Evolutionary conservation across 2,888 invertebrate genomes (phyloP), one percentile per base, ranked within the genome.

Genomic region (Neoaliturus tenellus): DNA sequence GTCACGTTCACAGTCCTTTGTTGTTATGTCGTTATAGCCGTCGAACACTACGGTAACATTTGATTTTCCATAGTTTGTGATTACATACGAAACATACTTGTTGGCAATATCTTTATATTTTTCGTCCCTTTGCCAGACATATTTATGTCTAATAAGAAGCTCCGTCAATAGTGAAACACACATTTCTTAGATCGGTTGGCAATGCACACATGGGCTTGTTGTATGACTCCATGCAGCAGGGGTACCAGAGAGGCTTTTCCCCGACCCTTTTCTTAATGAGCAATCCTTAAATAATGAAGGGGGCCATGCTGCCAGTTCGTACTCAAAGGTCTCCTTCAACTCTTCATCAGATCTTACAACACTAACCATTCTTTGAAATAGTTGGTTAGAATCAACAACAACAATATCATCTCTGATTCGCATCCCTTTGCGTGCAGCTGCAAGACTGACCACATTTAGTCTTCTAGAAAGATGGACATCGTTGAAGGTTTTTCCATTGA

Each of bases 321-420:
- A 87, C 80, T 85, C 81, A 12, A 88, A 84, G 80, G 83, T 80
- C 23, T 82, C 58, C 67, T 84, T 85, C 33, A 86, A 80, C 8
- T 85, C 85, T 55, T 85, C 84, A 80, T 88, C 84, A n/a, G 81
- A 85, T 25, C 83, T 71, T 67, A 67, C 5, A 28, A 67, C 67
- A 33, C 67, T 12, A 33, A 67, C 86, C 44, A 89, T 87, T 81
- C 87, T 67, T 75, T 88, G 87, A 73, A 88, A 88, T 10, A 88
- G 62, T 25, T 86, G 25, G 83, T 58, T 35, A 75, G 39, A 85
- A 86, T 87, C 69, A 89, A 88, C 82, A 86, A 86, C 86, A 89
- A 35, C 88, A 84, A 84, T 85, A 23, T 88, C 88, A 85, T 86
- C 82, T 83, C 89, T 85, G 83, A 89, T 89, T 86, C 89, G 88